Base-by-base conservation (phyloP, 2,113 vertebrate species). In the Saccopteryx bilineata region DNA sequence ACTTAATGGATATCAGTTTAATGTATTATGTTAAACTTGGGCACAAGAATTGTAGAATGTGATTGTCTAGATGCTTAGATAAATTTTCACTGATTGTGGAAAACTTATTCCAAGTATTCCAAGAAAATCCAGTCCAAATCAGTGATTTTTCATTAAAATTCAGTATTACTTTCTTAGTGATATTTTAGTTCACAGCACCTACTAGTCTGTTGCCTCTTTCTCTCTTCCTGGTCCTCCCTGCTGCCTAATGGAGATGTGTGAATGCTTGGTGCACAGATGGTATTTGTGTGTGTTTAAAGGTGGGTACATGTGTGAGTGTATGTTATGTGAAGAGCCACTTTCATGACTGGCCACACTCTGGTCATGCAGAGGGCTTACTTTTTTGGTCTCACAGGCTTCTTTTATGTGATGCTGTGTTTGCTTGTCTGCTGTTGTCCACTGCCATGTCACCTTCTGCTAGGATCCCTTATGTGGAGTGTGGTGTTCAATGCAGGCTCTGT, bases 1-100 rank as follows among this genome's bases (percentile, higher is more conserved):
- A 54, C 31, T 83, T 87, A 83, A 83, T 60, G 12, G 56, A 31
- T 79, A 23, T 66, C 79, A 23, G 74, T 76, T 71, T 68, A 72
- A 60, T 74, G 19, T 5, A 50, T 13, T 92, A 65, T 33, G 12
- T 82, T 93, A 69, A 91, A 78, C 13, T 65, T 72, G 14, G 33
- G 58, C 12, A 87, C 18, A 79, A 74, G 90, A 66, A n/a, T 66
- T 54, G 7, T 78, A 66, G 69, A 91, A 83, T 72, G 63, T 7
- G 83, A 46, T 58, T 93, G 60, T 72, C 15, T 83, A 87, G 24
- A 71, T 83, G 60, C 50, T 87, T n/a, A 88, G 11, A 48, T 88
- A 84, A 74, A 65, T 91, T 87, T 87, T 48, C 17, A 83, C 50
- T 24, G 83, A 72, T 28, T 24, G 3, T 61, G 66, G 61, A 86